phyloP scores from a whole-genome alignment of 2,797 vertebrate species.

The Danio kyathit region DNA sequence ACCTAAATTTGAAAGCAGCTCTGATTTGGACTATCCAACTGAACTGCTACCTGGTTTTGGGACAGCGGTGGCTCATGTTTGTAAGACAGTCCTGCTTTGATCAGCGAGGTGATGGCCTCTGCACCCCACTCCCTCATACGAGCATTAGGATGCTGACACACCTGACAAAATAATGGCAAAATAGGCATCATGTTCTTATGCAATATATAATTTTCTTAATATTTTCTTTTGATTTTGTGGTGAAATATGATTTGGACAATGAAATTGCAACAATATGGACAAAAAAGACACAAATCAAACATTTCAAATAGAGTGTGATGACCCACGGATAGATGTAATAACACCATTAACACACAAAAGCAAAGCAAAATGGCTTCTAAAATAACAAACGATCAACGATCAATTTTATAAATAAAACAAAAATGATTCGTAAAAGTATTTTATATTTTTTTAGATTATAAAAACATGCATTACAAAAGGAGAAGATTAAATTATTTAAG shows the following conservation, averaged over 20 bases:
- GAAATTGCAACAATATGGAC: not conserved
- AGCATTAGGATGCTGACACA: conserved; percentile 97
- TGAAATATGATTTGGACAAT: not conserved
- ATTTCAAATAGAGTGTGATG: not conserved
- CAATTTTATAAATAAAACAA: not conserved
- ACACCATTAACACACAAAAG: not conserved
- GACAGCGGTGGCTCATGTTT: conserved; percentile 91
- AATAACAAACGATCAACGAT: not conserved
- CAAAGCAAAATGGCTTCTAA: not conserved
- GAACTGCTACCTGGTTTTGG: conserved; percentile 89
- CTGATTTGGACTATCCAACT: not conserved
- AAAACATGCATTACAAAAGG: too few species aligned
- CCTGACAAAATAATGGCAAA: conserved; percentile 76
- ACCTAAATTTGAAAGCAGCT: not conserved
- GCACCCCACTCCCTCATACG: conserved; percentile 99
- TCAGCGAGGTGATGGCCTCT: conserved; percentile 94
- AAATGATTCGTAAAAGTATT: not conserved
- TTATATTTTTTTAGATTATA: too few species aligned
- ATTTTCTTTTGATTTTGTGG: not conserved
- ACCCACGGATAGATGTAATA: not conserved
- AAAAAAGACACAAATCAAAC: not conserved
- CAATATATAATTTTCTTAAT: not conserved
- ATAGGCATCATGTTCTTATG: not conserved
- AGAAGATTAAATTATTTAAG: not conserved
- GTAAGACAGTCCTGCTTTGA: conserved; percentile 94